Evolutionary conservation across 2,113 vertebrate species (phyloP).

Genomic region (Marmota flaviventris): DNA sequence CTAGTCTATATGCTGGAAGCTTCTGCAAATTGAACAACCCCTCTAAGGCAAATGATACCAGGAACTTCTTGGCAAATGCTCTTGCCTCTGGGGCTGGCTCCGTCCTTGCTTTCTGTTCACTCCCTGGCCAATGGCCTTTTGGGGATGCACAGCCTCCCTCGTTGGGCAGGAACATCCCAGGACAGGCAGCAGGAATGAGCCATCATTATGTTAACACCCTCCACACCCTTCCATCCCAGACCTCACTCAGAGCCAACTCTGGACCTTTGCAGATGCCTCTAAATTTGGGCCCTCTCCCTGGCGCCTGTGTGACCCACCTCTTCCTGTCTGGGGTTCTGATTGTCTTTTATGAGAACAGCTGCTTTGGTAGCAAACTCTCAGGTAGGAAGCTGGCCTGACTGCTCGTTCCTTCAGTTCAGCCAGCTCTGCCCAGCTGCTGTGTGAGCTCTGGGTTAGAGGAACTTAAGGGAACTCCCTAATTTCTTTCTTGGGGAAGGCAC

Average conservation of each 20-base stretch:
- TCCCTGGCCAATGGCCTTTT: neutral
- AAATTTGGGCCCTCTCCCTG: neutral
- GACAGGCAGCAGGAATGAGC: neutral
- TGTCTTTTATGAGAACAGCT: neutral
- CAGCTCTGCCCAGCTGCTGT: neutral
- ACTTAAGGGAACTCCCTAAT: neutral
- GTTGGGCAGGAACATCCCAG: neutral
- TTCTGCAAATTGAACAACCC: neutral
- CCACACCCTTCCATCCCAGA: rapidly evolving
- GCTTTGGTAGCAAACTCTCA: neutral
- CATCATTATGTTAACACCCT: neutral
- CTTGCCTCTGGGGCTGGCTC: neutral
- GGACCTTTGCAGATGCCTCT: neutral
- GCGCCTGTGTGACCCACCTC: neutral
- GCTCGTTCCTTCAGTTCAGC: neutral
- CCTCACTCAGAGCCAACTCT: neutral
- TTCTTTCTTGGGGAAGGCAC: neutral
- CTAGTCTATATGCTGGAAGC: neutral
- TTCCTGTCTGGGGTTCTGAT: neutral
- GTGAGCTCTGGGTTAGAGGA: too few relatives aligned
- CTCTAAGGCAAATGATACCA: neutral
- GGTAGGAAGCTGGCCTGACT: neutral
- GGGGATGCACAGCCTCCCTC: neutral
- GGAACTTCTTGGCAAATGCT: neutral
- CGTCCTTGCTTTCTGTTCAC: neutral